Conservation (phyloP, 2,888 invertebrate genomes). For the Trypoxylon attenuatum region DNA sequence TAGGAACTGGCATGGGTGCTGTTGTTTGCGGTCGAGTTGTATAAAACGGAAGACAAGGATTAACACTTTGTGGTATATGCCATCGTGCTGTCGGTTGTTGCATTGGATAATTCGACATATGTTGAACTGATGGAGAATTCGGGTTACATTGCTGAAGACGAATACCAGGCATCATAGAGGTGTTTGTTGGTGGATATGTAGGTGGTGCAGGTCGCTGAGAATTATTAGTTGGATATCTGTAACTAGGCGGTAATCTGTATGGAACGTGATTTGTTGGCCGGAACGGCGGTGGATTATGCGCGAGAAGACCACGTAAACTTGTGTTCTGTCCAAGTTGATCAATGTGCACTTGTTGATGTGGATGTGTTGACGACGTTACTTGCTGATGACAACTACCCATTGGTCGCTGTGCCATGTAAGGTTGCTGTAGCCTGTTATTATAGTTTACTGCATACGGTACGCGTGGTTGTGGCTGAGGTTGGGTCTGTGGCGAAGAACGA, state of each 20-base stretch:
- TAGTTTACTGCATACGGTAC: slow-evolving; percentile 64
- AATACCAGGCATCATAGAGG: slow-evolving; percentile 60
- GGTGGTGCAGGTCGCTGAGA: slow-evolving; percentile 59
- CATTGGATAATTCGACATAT: slow-evolving; percentile 72
- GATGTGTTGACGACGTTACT: slow-evolving; percentile 79
- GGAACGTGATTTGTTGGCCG: slow-evolving; percentile 65
- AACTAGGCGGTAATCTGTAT: slow-evolving; percentile 65
- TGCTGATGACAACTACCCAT: slow-evolving; percentile 70
- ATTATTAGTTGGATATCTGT: slow-evolving; percentile 62
- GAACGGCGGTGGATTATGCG: slow-evolving; percentile 68
- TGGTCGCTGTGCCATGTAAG: slow-evolving; percentile 65
- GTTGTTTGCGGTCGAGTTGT: slow-evolving; percentile 44
- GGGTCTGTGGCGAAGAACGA: slow-evolving; percentile 67
- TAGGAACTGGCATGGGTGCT: slow-evolving; percentile 58
- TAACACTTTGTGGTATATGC: slow-evolving; percentile 83
- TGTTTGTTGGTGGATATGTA: slow-evolving; percentile 61
- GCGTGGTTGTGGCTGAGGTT: slow-evolving; percentile 55
- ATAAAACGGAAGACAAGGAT: slow-evolving; percentile 58
- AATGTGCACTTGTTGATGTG: slow-evolving; percentile 74
- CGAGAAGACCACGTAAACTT: slow-evolving; percentile 53
- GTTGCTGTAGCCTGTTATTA: slow-evolving; percentile 68
- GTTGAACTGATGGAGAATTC: slow-evolving; percentile 51
- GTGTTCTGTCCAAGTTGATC: slow-evolving; percentile 67
- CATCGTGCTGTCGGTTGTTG: slow-evolving; percentile 76
- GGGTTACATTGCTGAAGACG: slow-evolving; percentile 64